These are phyloP conservation scores for Chlorospingus semifuscus DNA, from an alignment of 2,797 vertebrate species.

Conservation along the genomic window DNA sequence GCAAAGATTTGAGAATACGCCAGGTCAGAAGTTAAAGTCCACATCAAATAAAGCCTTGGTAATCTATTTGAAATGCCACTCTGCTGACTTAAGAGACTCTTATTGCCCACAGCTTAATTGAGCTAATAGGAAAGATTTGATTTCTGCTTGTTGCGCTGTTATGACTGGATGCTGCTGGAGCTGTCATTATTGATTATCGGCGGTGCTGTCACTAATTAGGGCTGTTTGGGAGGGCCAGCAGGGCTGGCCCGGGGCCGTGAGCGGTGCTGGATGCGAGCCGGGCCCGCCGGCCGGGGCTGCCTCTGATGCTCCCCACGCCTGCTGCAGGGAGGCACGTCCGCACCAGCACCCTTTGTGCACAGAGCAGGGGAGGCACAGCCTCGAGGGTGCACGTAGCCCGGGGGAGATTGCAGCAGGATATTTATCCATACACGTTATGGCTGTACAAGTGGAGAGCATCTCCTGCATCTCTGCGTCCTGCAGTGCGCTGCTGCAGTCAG, in stretches of 20 bases:
- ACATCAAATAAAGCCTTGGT: not conserved
- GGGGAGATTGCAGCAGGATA: not conserved
- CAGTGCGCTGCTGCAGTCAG: not conserved
- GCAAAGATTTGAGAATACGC: not conserved
- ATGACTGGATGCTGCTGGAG: not conserved
- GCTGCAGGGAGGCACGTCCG: not conserved
- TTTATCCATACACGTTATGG: accelerated
- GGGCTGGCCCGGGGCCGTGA: not conserved
- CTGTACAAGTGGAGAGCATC: accelerated
- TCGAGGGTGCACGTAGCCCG: not conserved
- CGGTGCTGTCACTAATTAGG: not conserved
- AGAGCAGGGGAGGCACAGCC: accelerated
- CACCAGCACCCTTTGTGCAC: accelerated
- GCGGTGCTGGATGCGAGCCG: accelerated
- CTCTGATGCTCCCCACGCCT: not conserved
- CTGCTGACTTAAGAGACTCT: not conserved
- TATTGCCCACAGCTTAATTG: not conserved
- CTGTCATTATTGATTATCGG: not conserved
- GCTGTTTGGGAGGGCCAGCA: not conserved
- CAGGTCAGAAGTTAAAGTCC: not conserved
- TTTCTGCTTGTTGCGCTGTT: not conserved
- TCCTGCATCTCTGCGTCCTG: accelerated
- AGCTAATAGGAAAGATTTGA: not conserved
- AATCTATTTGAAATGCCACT: not conserved
- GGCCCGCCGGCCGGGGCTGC: accelerated